A percentile compares a stretch with the other conserved stretches of the same genome.
Evolutionary conservation across 2,113 vertebrate species (phyloP).

Genomic region (Microtus richardsoni): DNA sequence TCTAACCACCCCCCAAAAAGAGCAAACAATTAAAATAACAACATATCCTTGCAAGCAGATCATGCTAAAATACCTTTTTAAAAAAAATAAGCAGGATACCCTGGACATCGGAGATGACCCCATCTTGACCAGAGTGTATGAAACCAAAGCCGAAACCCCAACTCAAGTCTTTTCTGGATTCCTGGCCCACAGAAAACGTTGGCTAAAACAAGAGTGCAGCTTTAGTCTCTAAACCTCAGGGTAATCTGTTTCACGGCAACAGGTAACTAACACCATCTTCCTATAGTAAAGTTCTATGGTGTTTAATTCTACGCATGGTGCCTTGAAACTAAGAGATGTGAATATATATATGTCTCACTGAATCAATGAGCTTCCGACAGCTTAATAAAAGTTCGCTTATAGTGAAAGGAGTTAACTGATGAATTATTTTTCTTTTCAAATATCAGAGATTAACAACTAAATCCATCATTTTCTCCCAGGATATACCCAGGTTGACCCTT

Average conservation of each 20-base stretch:
- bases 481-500: not conserved
- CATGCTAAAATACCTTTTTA: not conserved
- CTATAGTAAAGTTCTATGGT: not conserved
- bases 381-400: not conserved
- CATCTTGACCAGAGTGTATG: not conserved
- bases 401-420: constrained; percentile 34
- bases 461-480: constrained; percentile 34
- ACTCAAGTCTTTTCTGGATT: not conserved
- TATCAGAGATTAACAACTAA: not conserved
- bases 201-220: not conserved
- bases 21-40: not conserved
- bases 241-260: not conserved
- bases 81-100: not conserved
- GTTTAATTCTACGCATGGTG: not conserved
- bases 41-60: not conserved
- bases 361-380: not conserved
- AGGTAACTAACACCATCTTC: not conserved
- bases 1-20: not conserved
- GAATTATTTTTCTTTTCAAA: constrained; percentile 40
- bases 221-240: not conserved
- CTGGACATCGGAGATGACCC: not conserved
- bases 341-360: not conserved
- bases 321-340: not conserved
- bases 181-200: not conserved
- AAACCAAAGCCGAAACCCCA: not conserved